Percentiles rank a stretch among this genome's conserved stretches.
Evolutionary conservation across 2,888 invertebrate species (phyloP).

Genomic region (Drosophila gaucha): DNA sequence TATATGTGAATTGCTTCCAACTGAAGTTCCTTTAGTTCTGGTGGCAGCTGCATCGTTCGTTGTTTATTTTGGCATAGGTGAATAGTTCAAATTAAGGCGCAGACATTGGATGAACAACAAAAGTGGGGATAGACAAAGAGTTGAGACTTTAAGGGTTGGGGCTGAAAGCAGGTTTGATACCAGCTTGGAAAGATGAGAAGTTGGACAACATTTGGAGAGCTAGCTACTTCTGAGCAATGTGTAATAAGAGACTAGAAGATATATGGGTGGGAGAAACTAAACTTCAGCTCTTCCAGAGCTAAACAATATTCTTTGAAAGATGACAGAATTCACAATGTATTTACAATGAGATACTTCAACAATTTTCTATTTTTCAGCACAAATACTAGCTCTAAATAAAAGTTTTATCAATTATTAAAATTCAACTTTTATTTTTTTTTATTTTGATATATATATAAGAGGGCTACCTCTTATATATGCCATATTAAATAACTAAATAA

Average conservation of each 20-base stretch:
- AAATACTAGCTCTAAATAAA: no score
- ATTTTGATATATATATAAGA: no score
- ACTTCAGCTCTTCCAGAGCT: no score
- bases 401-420: background rate
- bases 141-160: background rate
- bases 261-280: background rate
- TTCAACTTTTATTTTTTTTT: background rate
- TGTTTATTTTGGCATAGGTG: constrained; percentile 69
- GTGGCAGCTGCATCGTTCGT: constrained; percentile 40
- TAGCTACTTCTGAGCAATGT: background rate
- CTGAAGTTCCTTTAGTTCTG: constrained; percentile 24
- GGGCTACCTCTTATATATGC: no score
- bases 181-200: background rate
- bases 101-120: constrained; percentile 37
- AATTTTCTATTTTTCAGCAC: no score
- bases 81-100: constrained; percentile 60
- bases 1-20: constrained; percentile 33
- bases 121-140: constrained; percentile 6
- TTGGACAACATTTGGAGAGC: background rate
- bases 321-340: no score
- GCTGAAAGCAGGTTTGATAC: background rate
- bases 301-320: no score
- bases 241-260: background rate
- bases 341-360: no score
- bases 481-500: no score